Evolutionary conservation across 2,113 vertebrate genomes (phyloP), one percentile per base, ranked within the genome.

Genomic region (Misgurnus anguillicaudatus): DNA sequence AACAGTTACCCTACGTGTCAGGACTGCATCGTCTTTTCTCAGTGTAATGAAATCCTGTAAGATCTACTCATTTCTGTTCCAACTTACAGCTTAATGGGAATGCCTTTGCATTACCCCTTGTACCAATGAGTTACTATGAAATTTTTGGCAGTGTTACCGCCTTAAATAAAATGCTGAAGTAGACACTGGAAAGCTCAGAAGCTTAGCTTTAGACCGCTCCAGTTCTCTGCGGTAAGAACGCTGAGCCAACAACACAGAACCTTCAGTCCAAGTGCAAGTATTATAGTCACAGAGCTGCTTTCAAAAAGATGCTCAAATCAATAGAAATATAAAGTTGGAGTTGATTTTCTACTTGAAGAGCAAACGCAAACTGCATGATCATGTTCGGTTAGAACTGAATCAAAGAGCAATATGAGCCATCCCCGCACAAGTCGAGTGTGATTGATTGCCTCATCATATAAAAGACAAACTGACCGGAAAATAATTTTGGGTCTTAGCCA

Each of bases 11-110:
- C 36, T 0, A 36, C 14, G 45, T 21, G 67, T 77, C 45, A 55
- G 78, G 73, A 39, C 41, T 67, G 55, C 48, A n/a, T 24, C 60
- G 36, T 70, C 61, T 60, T 45, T 5, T 19, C 42, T 41, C 48
- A 42, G 24, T 57, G 63, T 61, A 51, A 84, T 84, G 61, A 75
- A 81, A 81, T 65, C 21, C 75, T 9, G 10, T 21, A 66, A 65
- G 63, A 55, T 57, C 38, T 31, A 47, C 75, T 65, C 57, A 63
- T 75, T 82, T 82, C 58, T 76, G 80, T 80, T 86, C 84, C 83
- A 85, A 61, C 60, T 78, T 78, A 38, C 51, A 79, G 61, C 77
- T 75, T 84, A 85, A 85, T 80, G 74, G 74, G 76, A 74, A 84
- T 57, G 83, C 66, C 38, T 86, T 73, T 82, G 80, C 85, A 31